phyloP scores from a whole-genome alignment of 1,140 invertebrate genomes.

The Bombus difficillimus region DNA sequence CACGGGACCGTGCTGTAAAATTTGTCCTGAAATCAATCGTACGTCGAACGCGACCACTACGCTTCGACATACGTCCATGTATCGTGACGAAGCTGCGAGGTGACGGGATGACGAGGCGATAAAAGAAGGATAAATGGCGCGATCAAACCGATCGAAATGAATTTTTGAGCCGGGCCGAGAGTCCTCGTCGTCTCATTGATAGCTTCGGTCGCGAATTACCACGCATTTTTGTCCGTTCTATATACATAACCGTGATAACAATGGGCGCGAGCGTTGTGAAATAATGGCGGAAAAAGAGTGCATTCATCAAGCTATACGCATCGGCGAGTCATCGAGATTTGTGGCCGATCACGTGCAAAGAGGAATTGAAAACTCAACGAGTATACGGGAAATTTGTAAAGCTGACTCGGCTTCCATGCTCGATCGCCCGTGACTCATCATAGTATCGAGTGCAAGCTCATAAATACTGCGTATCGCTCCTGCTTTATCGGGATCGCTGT shows the following conservation, averaged over 20 bases:
- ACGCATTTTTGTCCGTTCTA: conserved; percentile 10
- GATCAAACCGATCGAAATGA: background rate
- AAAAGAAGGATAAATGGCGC: background rate
- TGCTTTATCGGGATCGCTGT: background rate
- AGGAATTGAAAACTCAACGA: conserved; percentile 61
- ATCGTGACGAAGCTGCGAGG: background rate
- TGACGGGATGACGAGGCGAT: background rate
- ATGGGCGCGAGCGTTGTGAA: conserved; percentile 18
- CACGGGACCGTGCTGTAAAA: too few species aligned
- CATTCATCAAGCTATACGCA: conserved; percentile 54
- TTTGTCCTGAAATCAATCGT: too few species aligned
- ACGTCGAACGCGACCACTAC: too few species aligned
- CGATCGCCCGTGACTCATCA: conserved; percentile 6
- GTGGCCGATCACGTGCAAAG: conserved; percentile 43
- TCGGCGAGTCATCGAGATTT: conserved; percentile 66
- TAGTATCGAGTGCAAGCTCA: background rate
- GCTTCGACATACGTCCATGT: too few species aligned
- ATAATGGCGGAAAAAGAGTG: conserved; percentile 55
- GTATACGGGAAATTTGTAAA: conserved; percentile 42
- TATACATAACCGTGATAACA: conserved; percentile 39
- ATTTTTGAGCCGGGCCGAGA: background rate
- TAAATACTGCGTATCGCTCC: background rate
- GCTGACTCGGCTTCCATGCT: conserved; percentile 44
- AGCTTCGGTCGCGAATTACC: conserved; percentile 37
- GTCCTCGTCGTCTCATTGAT: conserved; percentile 5